Base-by-base conservation (phyloP, 2,113 vertebrate genomes). In the Sturnira hondurensis region DNA sequence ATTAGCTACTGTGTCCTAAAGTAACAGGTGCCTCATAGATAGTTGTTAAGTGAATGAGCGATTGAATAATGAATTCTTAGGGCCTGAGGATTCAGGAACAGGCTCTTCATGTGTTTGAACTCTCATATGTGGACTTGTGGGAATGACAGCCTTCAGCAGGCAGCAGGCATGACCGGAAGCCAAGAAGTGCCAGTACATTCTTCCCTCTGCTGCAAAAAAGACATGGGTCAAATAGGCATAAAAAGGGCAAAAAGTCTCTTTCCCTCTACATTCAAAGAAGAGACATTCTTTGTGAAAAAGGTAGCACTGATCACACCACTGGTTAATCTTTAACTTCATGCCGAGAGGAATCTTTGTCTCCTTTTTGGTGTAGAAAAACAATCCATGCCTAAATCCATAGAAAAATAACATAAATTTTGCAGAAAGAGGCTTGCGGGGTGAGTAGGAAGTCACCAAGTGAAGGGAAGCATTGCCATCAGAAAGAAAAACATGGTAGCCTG, bases 401-500 rank as follows among this genome's bases (percentile, higher is more conserved):
- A 8, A 78, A 73, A 80, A 71, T 14, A 36, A 43, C 76, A 47
- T 38, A 47, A 68, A 52, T 68, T 41, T 38, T 45, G 20, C 8
- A 28, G 54, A 11, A 89, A 54, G 52, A 28, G 16, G 9, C 28
- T 73, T 52, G 4, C 11, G n/a, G 43, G 5, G 9, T 24, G 17
- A 90, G 54, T 6, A 84, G 33, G 2, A 3, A 22, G 22, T 71
- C 12, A 76, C 3, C 5, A 36, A 36, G 11, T 5, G 33, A 20
- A 85, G 6, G 45, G 41, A 90, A 84, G 38, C 22, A 2, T 52
- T 87, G 52, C 38, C 43, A 6, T 61, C 65, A 24, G 5, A 47
- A 9, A 36, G 20, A 14, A 63, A 76, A 41, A 70, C 13, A 58
- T 0, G 4, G 19, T 0, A 0, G 14, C 41, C 12, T 36, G 78